Evolutionary conservation across 37 sponge, comb jelly and placozoan genomes (phyloP).

Genomic region (Halichondria panicea): DNA sequence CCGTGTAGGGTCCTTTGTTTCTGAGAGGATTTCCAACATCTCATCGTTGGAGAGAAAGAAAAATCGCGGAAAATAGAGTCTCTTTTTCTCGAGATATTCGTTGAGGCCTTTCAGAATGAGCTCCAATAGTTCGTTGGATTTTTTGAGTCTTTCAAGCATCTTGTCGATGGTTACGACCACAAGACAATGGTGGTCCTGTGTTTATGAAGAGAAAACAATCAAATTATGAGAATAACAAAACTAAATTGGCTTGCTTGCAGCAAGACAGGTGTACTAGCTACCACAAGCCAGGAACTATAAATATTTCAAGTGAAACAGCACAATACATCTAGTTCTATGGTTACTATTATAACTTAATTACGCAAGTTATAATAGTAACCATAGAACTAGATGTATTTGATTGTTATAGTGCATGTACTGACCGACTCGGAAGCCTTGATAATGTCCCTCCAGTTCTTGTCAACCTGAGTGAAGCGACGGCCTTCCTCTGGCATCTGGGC

Average conservation of each 20-base stretch:
- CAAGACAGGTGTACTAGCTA: not conserved
- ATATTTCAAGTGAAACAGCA: not conserved
- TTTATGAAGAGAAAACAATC: not conserved
- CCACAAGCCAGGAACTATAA: not conserved
- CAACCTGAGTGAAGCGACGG: constrained; percentile 90
- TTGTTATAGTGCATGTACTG: not conserved
- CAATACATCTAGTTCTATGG: no score
- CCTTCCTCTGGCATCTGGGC: constrained; percentile 99
- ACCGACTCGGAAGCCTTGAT: constrained; percentile 87
- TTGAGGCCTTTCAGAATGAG: constrained; percentile 97
- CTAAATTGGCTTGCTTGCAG: no score
- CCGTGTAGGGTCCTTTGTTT: constrained; percentile 99
- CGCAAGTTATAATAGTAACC: no score
- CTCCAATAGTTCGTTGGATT: constrained; percentile 95
- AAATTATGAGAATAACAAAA: not conserved
- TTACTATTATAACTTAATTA: no score
- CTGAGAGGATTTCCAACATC: constrained; percentile 98
- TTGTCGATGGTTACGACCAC: constrained; percentile 93
- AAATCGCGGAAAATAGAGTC: constrained; percentile 98
- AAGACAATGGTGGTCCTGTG: constrained; percentile 87
- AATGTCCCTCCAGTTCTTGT: constrained; percentile 97
- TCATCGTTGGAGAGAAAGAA: constrained; percentile 99
- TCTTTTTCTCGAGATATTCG: constrained; percentile 99
- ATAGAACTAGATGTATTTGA: not conserved
- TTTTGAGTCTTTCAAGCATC: constrained; percentile 91